Evolutionary conservation across 2,888 invertebrate genomes (phyloP), one percentile per base, ranked within the genome.

Genomic region (Cyaniris semiargus): DNA sequence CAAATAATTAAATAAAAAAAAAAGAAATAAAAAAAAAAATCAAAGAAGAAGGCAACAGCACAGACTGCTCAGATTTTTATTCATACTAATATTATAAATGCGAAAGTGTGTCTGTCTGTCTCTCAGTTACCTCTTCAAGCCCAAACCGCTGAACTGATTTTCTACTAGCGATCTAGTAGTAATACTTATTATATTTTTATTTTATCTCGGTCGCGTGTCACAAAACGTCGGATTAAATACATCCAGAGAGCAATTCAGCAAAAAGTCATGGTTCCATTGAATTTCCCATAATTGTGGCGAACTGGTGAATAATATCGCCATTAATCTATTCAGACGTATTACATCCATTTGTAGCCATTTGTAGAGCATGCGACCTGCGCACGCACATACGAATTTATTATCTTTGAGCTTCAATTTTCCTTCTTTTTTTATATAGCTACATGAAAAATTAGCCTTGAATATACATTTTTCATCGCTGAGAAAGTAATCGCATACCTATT

Each of bases 291-390:
- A 74, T 74, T 48, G 44, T 48, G 53, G 38, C 27, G 18, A 66
- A 66, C 66, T 66, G 27, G 66, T 27, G 66, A 48, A 74, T 74
- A 74, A 74, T 74, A 74, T 74, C 74, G 74, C 74, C 74, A 74
- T 74, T 74, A 74, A 74, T 74, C 74, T 74, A 53, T 74, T 74
- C 27, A 74, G 76, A 13, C 70, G 34, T 76, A 79, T 78, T 79
- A 78, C 77, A 34, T 34, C 38, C 34, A 79, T 79, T 79, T 79
- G 77, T 78, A 76, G 58, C 76, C 38, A 38, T 78, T 78, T 72
- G 76, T 38, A 18, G 38, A 56, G 38, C 76, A 77, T 77, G 76
- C 76, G 58, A 77, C 58, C 38, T 77, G 72, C 74, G 23, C 74
- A 53, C 74, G 74, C 74, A 74, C 44, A 21, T 34, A 18, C 71